Evolutionary conservation across 2,797 vertebrate genomes (phyloP).

Genomic region (Typhlichthys subterraneus): DNA sequence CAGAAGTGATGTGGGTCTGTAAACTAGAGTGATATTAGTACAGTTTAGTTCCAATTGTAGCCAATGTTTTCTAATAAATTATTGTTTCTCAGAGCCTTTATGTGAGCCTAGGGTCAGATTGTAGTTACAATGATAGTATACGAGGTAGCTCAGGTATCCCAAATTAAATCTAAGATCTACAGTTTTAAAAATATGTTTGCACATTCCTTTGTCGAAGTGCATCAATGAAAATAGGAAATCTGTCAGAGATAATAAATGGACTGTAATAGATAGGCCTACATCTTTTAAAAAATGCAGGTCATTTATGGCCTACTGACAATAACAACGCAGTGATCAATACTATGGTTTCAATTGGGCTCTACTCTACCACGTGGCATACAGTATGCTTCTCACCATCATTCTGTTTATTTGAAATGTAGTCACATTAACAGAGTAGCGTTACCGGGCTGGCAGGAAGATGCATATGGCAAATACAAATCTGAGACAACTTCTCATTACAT

Average conservation of each 20-base stretch:
- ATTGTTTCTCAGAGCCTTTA: too few species aligned
- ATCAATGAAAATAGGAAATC: conserved; percentile 9
- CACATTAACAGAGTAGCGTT: too few species aligned
- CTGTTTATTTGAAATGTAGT: conserved; percentile 14
- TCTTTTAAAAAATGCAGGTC: conserved; percentile 28
- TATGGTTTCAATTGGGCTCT: conserved; percentile 24
- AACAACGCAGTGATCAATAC: conserved; percentile 46
- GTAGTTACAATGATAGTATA: too few species aligned
- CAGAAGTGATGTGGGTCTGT: background rate
- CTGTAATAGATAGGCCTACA: conserved; percentile 34
- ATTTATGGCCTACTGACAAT: conserved; percentile 27
- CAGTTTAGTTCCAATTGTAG: background rate
- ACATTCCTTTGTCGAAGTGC: conserved; percentile 23
- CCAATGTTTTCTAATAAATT: too few species aligned
- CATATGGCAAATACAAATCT: conserved; percentile 28
- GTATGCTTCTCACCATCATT: conserved; percentile 2
- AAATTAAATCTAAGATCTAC: conserved; percentile 60
- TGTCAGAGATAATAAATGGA: conserved; percentile 20
- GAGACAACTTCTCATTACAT: conserved; percentile 22
- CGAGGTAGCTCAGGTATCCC: conserved; percentile 61
- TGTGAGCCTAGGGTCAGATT: too few species aligned
- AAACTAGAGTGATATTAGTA: conserved; percentile 14
- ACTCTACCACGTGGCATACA: conserved; percentile 6
- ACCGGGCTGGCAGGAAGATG: too few species aligned
- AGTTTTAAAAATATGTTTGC: conserved; percentile 29